Evolutionary conservation across 2,888 invertebrate species (phyloP).

Genomic region (Strigamia maritima): DNA sequence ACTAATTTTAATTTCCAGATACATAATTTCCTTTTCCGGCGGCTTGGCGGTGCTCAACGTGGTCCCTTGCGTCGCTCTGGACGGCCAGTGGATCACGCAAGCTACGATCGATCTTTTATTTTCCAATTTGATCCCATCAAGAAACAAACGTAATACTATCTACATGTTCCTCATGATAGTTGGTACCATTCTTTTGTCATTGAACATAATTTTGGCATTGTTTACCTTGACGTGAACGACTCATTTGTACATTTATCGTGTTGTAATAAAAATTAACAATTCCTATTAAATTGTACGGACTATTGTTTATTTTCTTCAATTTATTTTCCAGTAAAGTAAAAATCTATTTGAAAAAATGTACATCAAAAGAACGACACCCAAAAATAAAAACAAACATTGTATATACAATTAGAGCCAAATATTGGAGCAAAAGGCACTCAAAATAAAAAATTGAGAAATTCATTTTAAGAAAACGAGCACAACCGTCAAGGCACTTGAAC

Average conservation of each 20-base stretch:
- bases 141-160: slow-evolving; percentile 62
- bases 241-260: not conserved
- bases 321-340: not conserved
- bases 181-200: slow-evolving; percentile 67
- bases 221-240: not conserved
- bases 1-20: slow-evolving; percentile 55
- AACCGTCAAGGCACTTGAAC: not conserved
- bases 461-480: not conserved
- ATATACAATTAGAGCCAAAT: not conserved
- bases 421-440: not conserved
- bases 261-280: not conserved
- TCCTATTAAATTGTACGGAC: not conserved
- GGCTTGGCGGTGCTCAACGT: slow-evolving; percentile 88
- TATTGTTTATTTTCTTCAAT: not conserved
- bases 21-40: slow-evolving; percentile 79
- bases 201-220: slow-evolving; percentile 63
- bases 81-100: slow-evolving; percentile 83
- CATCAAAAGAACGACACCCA: not conserved
- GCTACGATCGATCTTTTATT: slow-evolving; percentile 59
- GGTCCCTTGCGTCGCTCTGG: slow-evolving; percentile 87
- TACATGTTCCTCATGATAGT: slow-evolving; percentile 67
- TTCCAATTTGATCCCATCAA: slow-evolving; percentile 54
- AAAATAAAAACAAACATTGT: not conserved
- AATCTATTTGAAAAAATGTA: not conserved
- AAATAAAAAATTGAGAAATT: not conserved